Base-by-base conservation (phyloP, 1,140 invertebrate genomes). In the Drosophila athabasca region DNA sequence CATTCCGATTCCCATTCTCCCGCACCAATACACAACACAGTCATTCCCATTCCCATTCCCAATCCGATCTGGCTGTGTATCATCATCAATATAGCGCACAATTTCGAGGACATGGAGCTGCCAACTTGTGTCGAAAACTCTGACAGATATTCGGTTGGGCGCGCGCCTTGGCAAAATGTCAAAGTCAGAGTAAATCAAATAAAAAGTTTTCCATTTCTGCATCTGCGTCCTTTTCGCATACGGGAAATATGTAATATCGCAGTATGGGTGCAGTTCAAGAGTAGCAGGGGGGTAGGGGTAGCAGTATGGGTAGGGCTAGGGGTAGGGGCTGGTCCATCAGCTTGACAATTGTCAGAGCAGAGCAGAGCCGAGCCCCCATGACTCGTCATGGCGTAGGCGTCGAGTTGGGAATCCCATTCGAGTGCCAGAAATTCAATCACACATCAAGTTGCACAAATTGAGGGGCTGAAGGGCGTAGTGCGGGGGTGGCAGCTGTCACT, bases 391-490 rank as follows among this genome's bases (percentile, higher is more conserved):
- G 46, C 46, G 35, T 52, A 54, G 67, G 61, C 70, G 69, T 67
- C 55, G 26, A 68, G 54, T 50, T 43, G 73, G 57, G 62, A 76
- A 53, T 43, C 31, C 52, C 54, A 46, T 57, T 75, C 54, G 69
- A 82, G 78, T 71, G 57, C 74, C 74, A 82, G 82, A 80, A 85
- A 85, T 82, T 82, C 82, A 85, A 85, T 85, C 83, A 82, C 76
- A 85, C 74, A 81, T 85, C 78, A 85, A 58, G 52, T 73, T 68
- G 66, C 77, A 50, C 60, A 54, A 57, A 65, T 57, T 59, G 51
- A 62, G 39, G 44, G 45, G 64, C 24, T 19, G 1, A 22, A 13
- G 39, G 41, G 19, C n/a, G 15, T 6, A 17, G 54, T 31, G 8
- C 0, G 9, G 46, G 29, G 11, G 19, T 31, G 57, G 43, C 60